A percentile compares a stretch with the other conserved stretches of the same genome.
Conservation (phyloP, 2,113 vertebrate genomes). For the Budorcas taxicolor region DNA sequence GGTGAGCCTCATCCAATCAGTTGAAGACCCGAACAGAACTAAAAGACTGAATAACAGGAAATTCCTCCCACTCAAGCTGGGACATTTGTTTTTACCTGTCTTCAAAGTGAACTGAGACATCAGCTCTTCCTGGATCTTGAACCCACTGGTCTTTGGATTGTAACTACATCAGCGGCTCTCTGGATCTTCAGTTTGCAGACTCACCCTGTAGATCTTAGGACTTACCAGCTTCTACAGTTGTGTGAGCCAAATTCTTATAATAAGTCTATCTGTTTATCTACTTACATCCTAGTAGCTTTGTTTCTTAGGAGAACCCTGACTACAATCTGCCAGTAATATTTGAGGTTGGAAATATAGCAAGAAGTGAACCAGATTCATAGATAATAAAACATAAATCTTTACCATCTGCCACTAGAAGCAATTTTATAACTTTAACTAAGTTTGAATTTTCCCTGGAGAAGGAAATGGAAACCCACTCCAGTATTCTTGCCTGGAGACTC, state of each 20-base stretch:
- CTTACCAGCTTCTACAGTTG: background rate
- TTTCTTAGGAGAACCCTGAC: background rate
- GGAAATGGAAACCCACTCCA: background rate
- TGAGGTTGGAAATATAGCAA: background rate
- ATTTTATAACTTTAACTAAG: background rate
- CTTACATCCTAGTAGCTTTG: background rate
- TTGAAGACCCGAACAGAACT: background rate
- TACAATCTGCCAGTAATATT: background rate
- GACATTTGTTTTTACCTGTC: background rate
- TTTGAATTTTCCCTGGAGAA: background rate
- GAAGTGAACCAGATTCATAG: background rate
- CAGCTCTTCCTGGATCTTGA: background rate
- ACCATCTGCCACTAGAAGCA: background rate
- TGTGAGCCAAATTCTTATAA: background rate
- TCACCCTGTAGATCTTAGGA: background rate
- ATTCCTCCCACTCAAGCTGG: background rate
- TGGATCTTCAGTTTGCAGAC: background rate
- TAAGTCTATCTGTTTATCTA: background rate
- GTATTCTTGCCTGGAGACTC: background rate
- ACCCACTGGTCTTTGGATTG: background rate
- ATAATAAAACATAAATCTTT: constrained; percentile 20
- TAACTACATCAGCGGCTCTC: background rate
- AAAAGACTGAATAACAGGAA: background rate
- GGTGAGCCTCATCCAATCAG: background rate
- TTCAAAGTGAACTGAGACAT: background rate